Conservation (phyloP, 2,113 vertebrate genomes). For the Chauna torquata region DNA sequence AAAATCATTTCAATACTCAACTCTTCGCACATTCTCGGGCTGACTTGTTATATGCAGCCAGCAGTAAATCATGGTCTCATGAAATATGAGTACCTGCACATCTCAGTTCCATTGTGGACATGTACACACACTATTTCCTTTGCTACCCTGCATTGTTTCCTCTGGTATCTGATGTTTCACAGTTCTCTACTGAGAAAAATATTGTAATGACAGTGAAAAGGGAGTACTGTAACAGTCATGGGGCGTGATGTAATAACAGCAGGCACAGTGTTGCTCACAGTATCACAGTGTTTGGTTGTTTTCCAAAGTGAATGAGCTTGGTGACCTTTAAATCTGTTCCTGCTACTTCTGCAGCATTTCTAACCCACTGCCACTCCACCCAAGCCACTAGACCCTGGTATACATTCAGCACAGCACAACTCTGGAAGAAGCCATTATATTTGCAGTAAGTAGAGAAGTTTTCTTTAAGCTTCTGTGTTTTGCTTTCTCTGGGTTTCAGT, state of each 20-base stretch:
- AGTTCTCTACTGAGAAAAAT: not conserved
- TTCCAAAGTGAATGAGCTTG: constrained; percentile 36
- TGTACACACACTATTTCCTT: not conserved
- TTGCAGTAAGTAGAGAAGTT: constrained; percentile 7
- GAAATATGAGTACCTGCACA: not conserved
- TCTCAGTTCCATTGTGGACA: not conserved
- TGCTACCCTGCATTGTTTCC: not conserved
- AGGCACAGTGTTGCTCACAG: constrained; percentile 42
- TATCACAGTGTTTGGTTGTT: constrained; percentile 26
- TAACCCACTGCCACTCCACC: not conserved
- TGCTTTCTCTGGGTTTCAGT: not conserved
- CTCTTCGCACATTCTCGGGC: not conserved
- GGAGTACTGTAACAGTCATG: not conserved
- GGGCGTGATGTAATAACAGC: constrained; percentile 41
- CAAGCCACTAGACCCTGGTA: not conserved
- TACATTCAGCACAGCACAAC: not conserved
- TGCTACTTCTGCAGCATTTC: constrained; percentile 53
- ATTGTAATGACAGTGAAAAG: constrained; percentile 14
- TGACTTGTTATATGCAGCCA: not conserved
- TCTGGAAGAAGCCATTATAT: not conserved
- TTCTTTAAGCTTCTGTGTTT: not conserved
- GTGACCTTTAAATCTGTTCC: constrained; percentile 55
- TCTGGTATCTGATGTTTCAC: constrained; percentile 21
- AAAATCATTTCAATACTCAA: not conserved
- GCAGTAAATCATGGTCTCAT: not conserved